Conservation (phyloP, 2,888 invertebrate genomes). For the Drosophila limbata region DNA sequence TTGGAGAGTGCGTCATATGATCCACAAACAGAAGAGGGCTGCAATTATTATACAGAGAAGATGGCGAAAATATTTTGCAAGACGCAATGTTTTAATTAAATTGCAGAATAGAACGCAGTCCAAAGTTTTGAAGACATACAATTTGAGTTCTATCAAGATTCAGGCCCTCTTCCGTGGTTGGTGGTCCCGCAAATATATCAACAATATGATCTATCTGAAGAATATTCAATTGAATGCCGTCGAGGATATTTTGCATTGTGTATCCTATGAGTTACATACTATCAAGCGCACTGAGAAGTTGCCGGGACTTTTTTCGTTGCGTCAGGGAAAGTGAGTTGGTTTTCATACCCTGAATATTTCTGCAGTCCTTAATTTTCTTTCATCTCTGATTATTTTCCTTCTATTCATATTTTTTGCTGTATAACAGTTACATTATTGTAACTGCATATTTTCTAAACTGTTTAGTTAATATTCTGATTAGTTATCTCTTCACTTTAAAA, state of each 20-base stretch:
- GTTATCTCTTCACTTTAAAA: too few species aligned
- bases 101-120: conserved; percentile 55
- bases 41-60: conserved; percentile 68
- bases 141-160: conserved; percentile 62
- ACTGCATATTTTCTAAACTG: too few species aligned
- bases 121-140: conserved; percentile 39
- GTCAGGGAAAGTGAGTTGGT: conserved; percentile 64
- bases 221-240: conserved; percentile 56
- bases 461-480: neutral
- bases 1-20: conserved; percentile 35
- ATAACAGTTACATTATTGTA: too few species aligned
- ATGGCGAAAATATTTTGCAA: conserved; percentile 67
- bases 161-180: conserved; percentile 81
- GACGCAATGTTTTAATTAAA: neutral
- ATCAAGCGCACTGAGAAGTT: conserved; percentile 61
- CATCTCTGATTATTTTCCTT: too few species aligned
- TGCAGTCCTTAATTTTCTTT: too few species aligned
- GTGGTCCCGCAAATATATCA: conserved; percentile 69
- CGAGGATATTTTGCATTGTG: conserved; percentile 66
- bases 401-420: too few species aligned
- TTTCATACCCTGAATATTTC: neutral
- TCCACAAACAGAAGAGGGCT: conserved; percentile 1
- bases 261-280: conserved; percentile 70
- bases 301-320: conserved; percentile 73
- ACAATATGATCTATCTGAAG: conserved; percentile 68